Percentiles rank a stretch among this genome's conserved stretches.
Evolutionary conservation across 2,113 vertebrate species (phyloP).

Genomic region (Thryonomys swinderianus): DNA sequence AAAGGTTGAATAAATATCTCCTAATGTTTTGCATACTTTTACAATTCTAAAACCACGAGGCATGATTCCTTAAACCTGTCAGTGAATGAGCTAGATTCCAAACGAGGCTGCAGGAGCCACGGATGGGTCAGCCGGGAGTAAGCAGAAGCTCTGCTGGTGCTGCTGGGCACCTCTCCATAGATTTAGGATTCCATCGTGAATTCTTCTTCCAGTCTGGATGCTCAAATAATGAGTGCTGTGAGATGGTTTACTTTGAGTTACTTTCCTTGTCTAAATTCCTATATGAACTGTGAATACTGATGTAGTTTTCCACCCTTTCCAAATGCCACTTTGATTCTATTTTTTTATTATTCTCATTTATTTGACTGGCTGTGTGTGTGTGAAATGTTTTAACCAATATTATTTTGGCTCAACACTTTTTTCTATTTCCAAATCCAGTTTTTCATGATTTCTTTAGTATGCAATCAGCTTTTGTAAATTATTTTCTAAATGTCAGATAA

Average conservation of each 20-base stretch:
- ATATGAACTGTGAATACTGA: not conserved
- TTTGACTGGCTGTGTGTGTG: not conserved
- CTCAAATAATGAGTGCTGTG: not conserved
- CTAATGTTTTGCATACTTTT: not conserved
- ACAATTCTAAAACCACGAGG: not conserved
- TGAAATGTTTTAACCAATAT: not conserved
- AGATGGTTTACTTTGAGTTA: not conserved
- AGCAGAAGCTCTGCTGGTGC: not conserved
- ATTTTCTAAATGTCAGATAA: not conserved
- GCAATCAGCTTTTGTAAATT: not conserved
- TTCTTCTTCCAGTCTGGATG: not conserved
- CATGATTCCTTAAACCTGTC: not conserved
- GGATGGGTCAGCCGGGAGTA: not conserved
- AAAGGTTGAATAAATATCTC: not conserved
- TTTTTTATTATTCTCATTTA: not conserved
- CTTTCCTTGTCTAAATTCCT: not conserved
- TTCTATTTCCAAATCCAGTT: not conserved
- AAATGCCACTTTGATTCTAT: not conserved
- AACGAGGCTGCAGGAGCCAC: not conserved
- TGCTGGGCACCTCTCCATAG: rapidly evolving
- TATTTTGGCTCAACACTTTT: not conserved
- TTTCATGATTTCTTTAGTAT: not conserved
- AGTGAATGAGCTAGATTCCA: not conserved
- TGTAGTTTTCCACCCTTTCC: not conserved
- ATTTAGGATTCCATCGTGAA: not conserved